Percentiles rank a stretch among this genome's conserved stretches.
phyloP scores from a whole-genome alignment of 2,797 vertebrate genomes.

The Rhinatrema bivittatum region DNA sequence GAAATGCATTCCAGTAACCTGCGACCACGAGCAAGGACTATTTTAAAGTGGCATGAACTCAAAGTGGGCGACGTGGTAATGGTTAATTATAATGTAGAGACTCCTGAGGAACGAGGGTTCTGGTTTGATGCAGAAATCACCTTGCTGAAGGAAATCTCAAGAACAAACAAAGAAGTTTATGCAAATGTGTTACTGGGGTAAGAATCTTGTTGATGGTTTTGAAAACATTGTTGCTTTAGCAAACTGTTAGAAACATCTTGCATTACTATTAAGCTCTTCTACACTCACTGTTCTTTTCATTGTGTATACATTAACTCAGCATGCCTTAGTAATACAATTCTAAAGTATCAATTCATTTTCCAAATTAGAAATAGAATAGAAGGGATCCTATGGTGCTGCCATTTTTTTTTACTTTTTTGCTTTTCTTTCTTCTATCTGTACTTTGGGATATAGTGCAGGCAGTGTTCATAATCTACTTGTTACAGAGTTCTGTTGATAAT shows the following conservation, averaged over 20 bases:
- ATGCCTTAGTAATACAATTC: too few relatives aligned
- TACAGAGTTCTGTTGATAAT: too few relatives aligned
- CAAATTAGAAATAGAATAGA: too few relatives aligned
- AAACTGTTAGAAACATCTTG: neutral
- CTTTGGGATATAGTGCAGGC: too few relatives aligned
- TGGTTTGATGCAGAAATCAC: conserved; percentile 95
- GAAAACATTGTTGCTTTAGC: neutral
- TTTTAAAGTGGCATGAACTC: conserved; percentile 84
- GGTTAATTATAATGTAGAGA: conserved; percentile 96
- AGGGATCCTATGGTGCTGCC: too few relatives aligned
- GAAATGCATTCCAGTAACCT: conserved; percentile 69
- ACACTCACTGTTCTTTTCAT: too few relatives aligned
- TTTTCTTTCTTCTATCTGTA: too few relatives aligned
- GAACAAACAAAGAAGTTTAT: conserved; percentile 91
- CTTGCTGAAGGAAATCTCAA: conserved; percentile 77
- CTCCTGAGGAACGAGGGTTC: conserved; percentile 90
- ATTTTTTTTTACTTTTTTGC: too few relatives aligned
- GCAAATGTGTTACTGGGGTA: conserved; percentile 92
- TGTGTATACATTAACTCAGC: too few relatives aligned
- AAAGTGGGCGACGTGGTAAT: conserved; percentile 82
- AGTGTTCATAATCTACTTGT: too few relatives aligned
- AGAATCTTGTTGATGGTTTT: conserved; percentile 37
- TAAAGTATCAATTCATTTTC: too few relatives aligned
- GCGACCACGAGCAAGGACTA: conserved; percentile 82
- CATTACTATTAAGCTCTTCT: too few relatives aligned